Percentiles rank a stretch among this genome's conserved stretches.
These are phyloP conservation scores for Tinea pellionella DNA, from an alignment of 2,888 invertebrate genomes.

Conservation along the genomic window DNA sequence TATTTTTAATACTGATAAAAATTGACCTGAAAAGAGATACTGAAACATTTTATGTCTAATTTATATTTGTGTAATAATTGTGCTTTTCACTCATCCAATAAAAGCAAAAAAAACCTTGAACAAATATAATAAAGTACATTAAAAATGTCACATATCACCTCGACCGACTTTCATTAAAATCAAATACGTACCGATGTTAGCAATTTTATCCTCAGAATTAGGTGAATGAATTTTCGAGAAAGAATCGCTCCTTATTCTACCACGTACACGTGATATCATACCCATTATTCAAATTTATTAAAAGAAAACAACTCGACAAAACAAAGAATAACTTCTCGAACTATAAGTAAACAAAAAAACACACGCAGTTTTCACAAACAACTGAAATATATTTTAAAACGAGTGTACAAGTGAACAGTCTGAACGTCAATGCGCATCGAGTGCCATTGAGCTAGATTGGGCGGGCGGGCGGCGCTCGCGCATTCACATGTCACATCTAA, in stretches of 20 bases:
- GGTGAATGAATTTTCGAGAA: slow-evolving; percentile 72
- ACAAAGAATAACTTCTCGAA: neutral
- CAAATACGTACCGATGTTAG: slow-evolving; percentile 72
- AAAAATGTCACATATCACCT: neutral
- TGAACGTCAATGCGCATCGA: slow-evolving; percentile 52
- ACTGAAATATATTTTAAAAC: neutral
- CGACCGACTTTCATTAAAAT: neutral
- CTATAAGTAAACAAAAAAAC: neutral
- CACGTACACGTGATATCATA: slow-evolving; percentile 77
- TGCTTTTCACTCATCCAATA: too few species aligned
- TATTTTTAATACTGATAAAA: too few species aligned
- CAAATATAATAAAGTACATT: neutral
- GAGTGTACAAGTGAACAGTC: slow-evolving; percentile 25
- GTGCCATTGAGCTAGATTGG: slow-evolving; percentile 31
- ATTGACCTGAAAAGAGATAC: too few species aligned
- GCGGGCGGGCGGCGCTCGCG: slow-evolving; percentile 39
- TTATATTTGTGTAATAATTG: too few species aligned
- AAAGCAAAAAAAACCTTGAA: neutral
- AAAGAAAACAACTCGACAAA: neutral
- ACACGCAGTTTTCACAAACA: neutral
- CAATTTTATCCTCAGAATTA: slow-evolving; percentile 75
- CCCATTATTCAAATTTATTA: slow-evolving; percentile 58
- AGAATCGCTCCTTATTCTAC: slow-evolving; percentile 73
- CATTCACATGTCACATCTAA: slow-evolving; percentile 17
- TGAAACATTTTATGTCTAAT: too few species aligned